Percentiles rank a stretch among this genome's conserved stretches.
These are phyloP conservation scores for Sturmia bella DNA, from an alignment of 2,888 invertebrate species.

Conservation along the genomic window DNA sequence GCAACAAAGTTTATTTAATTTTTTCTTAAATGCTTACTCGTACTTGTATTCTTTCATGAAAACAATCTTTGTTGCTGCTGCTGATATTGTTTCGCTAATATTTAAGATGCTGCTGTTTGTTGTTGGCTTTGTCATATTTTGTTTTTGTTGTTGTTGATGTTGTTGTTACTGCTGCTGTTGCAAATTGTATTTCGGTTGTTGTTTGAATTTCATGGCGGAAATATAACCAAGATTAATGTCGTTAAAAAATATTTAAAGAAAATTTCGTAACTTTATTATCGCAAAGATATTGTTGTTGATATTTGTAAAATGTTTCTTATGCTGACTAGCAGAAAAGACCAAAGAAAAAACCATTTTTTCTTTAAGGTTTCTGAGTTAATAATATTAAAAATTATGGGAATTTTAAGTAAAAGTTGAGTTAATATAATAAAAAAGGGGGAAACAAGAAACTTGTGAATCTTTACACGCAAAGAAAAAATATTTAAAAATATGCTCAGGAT, in stretches of 20 bases:
- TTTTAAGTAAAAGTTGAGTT: conserved; percentile 61
- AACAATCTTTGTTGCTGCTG: conserved; percentile 28
- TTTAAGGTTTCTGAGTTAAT: conserved; percentile 66
- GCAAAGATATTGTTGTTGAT: conserved; percentile 65
- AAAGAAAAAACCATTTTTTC: conserved; percentile 37
- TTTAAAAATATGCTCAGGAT: background rate
- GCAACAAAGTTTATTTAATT: conserved; percentile 36
- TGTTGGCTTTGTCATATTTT: conserved; percentile 56
- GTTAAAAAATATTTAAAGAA: conserved; percentile 61
- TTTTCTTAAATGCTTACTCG: conserved; percentile 40
- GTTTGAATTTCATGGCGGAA: conserved; percentile 68
- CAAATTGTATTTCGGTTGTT: conserved; percentile 64
- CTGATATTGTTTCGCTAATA: conserved; percentile 66
- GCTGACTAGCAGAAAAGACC: conserved; percentile 7
- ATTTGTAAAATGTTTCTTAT: conserved; percentile 60
- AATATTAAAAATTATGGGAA: conserved; percentile 68
- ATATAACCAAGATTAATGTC: conserved; percentile 70
- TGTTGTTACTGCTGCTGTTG: conserved; percentile 55
- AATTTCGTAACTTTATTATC: conserved; percentile 72
- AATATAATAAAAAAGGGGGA: background rate
- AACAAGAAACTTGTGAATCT: background rate
- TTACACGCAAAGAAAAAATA: background rate
- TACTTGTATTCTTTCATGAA: conserved; percentile 43
- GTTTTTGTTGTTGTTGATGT: conserved; percentile 50
- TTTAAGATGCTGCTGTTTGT: conserved; percentile 64